These are phyloP conservation scores for Megaustenia siamemsis DNA, from an alignment of 2,888 invertebrate species.

Conservation along the genomic window DNA sequence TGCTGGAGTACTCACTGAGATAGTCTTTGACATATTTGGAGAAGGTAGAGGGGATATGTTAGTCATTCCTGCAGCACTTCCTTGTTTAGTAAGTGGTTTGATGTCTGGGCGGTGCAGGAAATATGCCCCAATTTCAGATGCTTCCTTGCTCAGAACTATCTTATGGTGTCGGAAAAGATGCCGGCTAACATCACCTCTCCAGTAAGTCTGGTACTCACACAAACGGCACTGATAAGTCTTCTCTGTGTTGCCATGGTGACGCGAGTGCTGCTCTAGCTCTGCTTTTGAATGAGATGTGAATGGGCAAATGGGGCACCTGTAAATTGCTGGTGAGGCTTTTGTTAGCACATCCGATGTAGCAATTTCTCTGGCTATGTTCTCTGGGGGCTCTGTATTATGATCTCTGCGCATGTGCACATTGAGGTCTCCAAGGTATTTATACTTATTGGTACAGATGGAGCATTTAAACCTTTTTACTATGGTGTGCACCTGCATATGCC, in stretches of 20 bases:
- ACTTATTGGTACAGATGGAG: constrained; percentile 86
- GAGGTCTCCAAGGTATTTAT: constrained; percentile 86
- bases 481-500: constrained; percentile 79
- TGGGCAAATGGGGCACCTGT: constrained; percentile 86
- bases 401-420: constrained; percentile 86
- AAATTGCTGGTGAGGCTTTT: constrained; percentile 75
- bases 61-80: not conserved
- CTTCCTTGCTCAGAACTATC: constrained; percentile 45
- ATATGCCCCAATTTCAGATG: constrained; percentile 42
- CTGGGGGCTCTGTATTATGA: constrained; percentile 81
- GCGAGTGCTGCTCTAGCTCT: constrained; percentile 81
- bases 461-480: constrained; percentile 78
- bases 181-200: constrained; percentile 82
- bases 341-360: constrained; percentile 61
- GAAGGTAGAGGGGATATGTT: not conserved
- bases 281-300: constrained; percentile 80
- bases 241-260: constrained; percentile 79
- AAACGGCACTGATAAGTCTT: constrained; percentile 81
- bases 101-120: constrained; percentile 48
- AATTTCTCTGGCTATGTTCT: constrained; percentile 65
- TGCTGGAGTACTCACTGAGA: not conserved
- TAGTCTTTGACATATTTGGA: not conserved
- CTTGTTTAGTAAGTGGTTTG: constrained; percentile 48
- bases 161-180: constrained; percentile 79
- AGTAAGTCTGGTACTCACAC: constrained; percentile 81